Evolutionary conservation across 2,113 vertebrate species (phyloP).

Genomic region (Rhynchopsitta pachyrhyncha): DNA sequence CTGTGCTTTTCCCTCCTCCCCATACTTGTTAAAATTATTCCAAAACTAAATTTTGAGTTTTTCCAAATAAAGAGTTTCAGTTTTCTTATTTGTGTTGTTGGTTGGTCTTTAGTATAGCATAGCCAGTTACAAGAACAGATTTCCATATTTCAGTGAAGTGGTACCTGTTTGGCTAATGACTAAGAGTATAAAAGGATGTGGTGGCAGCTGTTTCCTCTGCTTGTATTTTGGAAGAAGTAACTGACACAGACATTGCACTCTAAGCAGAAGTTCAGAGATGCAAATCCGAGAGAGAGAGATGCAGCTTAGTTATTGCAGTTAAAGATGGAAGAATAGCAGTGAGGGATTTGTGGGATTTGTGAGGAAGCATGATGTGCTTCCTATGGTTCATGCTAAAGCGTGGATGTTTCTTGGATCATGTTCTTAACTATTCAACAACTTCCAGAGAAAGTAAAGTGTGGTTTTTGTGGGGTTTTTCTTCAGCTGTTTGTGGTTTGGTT

Average conservation of each 20-base stretch:
- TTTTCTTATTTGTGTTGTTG: not conserved
- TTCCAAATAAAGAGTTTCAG: not conserved
- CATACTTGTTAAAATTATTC: not conserved
- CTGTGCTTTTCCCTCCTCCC: not conserved
- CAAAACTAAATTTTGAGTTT: not conserved
- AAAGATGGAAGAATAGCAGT: not conserved
- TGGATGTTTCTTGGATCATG: not conserved
- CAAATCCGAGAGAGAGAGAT: not conserved
- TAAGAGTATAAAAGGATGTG: not conserved
- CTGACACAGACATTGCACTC: too few relatives aligned
- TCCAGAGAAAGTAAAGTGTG: not conserved
- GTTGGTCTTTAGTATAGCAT: not conserved
- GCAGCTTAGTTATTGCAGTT: not conserved
- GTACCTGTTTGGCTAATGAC: not conserved
- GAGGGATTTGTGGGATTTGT: not conserved
- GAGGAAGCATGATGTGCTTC: not conserved
- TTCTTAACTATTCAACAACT: not conserved
- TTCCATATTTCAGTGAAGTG: not conserved
- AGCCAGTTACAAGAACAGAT: not conserved
- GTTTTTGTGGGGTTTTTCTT: not conserved
- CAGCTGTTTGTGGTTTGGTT: not conserved
- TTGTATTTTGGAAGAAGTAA: not conserved
- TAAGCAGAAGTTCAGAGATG: not conserved
- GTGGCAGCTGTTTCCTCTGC: not conserved
- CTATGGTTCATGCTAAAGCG: accelerated